Evolutionary conservation across 2,113 vertebrate genomes (phyloP).

Genomic region (Xerus inauris): DNA sequence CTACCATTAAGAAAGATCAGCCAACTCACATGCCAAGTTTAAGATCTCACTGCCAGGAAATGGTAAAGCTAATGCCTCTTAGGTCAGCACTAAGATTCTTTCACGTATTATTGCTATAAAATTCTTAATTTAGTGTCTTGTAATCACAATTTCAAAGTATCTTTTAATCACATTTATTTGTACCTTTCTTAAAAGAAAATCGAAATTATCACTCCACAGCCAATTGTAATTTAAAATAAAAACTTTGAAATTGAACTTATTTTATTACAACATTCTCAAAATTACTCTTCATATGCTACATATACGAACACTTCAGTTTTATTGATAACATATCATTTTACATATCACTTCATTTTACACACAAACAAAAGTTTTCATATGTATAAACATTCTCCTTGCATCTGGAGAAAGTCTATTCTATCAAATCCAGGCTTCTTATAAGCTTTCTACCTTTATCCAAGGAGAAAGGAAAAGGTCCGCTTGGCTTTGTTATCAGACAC

Average conservation of each 20-base stretch:
- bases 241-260: not conserved
- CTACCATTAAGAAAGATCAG: not conserved
- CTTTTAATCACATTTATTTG: not conserved
- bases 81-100: not conserved
- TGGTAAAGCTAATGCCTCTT: not conserved
- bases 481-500: not conserved
- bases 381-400: not conserved
- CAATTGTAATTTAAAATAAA: not conserved
- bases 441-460: not conserved
- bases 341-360: not conserved
- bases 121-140: not conserved
- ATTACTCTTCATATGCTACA: not conserved
- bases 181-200: conserved; percentile 17
- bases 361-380: not conserved
- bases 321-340: not conserved
- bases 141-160: not conserved
- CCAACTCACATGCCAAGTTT: not conserved
- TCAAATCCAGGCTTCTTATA: not conserved
- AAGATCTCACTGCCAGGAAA: not conserved
- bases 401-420: not conserved
- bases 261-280: not conserved
- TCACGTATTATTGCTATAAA: not conserved
- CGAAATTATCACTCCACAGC: not conserved
- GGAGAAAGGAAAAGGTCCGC: too few species aligned
- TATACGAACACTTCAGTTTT: not conserved